These are phyloP conservation scores for Diplolepis rosae DNA, from an alignment of 2,888 invertebrate species.

Conservation along the genomic window DNA sequence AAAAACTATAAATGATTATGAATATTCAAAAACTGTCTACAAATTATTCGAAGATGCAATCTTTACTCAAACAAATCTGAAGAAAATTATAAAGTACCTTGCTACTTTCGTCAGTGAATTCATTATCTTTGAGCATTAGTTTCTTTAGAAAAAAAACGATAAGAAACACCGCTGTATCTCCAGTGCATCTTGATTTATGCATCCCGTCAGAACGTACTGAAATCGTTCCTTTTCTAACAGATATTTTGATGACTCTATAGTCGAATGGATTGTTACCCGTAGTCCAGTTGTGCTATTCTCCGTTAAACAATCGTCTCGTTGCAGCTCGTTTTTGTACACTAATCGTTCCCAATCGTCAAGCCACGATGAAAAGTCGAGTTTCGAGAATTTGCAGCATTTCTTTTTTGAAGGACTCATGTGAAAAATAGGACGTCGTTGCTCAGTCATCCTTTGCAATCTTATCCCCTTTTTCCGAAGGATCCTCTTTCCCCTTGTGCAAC, in stretches of 20 bases:
- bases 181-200: slow-evolving; percentile 38
- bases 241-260: slow-evolving; percentile 21
- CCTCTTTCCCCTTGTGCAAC: background rate
- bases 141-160: no score
- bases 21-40: no score
- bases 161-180: no score
- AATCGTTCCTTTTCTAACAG: slow-evolving; percentile 30
- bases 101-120: no score
- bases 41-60: no score
- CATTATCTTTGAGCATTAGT: no score
- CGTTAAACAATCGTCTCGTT: slow-evolving; percentile 32
- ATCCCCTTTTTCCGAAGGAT: background rate
- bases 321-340: background rate
- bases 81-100: no score
- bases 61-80: no score
- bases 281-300: slow-evolving; percentile 30
- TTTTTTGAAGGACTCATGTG: background rate
- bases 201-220: slow-evolving; percentile 32
- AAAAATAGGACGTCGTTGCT: background rate
- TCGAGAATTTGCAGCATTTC: background rate
- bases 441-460: background rate
- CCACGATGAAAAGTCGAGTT: background rate
- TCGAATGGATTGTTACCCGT: slow-evolving; percentile 33
- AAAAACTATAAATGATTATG: no score
- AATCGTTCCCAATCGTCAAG: background rate